phyloP scores from a whole-genome alignment of 2,113 vertebrate genomes.

The Abramis brama region DNA sequence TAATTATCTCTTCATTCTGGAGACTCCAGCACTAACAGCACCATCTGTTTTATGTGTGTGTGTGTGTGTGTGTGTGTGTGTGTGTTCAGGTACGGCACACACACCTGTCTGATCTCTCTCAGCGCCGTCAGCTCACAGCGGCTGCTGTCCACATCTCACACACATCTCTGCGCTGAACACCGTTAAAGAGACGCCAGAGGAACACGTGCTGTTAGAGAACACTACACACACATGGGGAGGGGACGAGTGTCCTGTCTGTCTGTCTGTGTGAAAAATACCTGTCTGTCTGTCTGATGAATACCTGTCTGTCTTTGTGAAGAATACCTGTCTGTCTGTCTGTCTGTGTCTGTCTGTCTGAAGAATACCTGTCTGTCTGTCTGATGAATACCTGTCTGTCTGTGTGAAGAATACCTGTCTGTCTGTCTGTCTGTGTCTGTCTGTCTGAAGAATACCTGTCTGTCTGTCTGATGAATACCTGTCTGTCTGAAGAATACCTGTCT shows the following conservation, averaged over 20 bases:
- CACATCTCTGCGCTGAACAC: not conserved
- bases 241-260: not conserved
- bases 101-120: slow-evolving; percentile 23
- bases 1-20: slow-evolving; percentile 21
- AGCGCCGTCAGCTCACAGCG: slow-evolving; percentile 23
- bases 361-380: too few species aligned
- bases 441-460: not conserved
- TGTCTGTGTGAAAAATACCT: not conserved
- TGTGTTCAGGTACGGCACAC: not conserved
- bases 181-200: not conserved
- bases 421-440: not conserved
- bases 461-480: not conserved
- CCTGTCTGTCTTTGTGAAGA: not conserved
- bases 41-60: slow-evolving; percentile 36
- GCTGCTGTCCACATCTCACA: not conserved
- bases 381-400: too few species aligned
- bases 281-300: too few species aligned
- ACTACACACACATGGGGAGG: not conserved
- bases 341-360: too few species aligned
- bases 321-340: not conserved
- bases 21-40: not conserved
- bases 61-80: too few species aligned
- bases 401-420: too few species aligned
- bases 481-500: not conserved
- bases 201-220: not conserved